Evolutionary conservation across 2,888 invertebrate species (phyloP).

Genomic region (Thymelicus sylvestris): DNA sequence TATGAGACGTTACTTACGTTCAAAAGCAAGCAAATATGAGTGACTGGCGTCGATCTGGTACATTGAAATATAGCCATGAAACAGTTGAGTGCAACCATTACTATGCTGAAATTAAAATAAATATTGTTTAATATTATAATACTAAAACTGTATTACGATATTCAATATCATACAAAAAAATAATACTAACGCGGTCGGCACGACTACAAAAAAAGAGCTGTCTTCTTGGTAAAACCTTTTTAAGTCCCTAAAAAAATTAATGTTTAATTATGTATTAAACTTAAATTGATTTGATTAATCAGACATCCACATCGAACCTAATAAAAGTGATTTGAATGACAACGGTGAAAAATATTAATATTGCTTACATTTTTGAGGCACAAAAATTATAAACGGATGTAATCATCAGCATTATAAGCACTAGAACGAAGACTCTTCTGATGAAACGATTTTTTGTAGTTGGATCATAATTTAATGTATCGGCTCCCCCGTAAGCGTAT

Average conservation of each 20-base stretch:
- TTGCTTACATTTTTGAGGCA: not conserved
- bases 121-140: too few species aligned
- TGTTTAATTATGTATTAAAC: too few species aligned
- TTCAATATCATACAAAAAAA: too few species aligned
- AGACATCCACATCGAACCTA: too few species aligned
- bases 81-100: not conserved
- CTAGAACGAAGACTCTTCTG: not conserved
- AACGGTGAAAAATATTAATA: not conserved
- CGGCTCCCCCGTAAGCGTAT: constrained; percentile 3
- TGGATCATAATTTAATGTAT: constrained; percentile 4
- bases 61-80: not conserved
- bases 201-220: too few species aligned
- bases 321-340: too few species aligned
- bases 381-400: not conserved
- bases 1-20: not conserved
- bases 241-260: too few species aligned
- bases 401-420: not conserved
- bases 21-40: not conserved
- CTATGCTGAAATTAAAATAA: not conserved
- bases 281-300: too few species aligned
- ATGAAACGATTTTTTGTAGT: constrained; percentile 3
- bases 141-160: too few species aligned
- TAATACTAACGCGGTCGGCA: too few species aligned
- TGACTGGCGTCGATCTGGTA: not conserved
- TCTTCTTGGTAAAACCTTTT: too few species aligned